Conservation (phyloP, 2,113 vertebrate genomes). For the Nibea albiflora region DNA sequence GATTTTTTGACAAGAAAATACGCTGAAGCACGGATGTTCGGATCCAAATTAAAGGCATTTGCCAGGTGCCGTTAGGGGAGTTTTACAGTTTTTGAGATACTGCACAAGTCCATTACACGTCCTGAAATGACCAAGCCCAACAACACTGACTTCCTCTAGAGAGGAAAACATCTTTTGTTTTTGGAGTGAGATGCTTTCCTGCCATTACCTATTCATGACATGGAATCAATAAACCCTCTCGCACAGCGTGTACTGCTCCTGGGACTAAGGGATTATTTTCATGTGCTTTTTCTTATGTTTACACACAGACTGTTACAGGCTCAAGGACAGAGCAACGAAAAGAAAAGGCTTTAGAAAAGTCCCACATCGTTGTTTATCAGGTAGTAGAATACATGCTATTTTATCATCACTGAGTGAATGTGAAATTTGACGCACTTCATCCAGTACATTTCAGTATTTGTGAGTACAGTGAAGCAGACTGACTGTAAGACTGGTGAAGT, state of each 20-base stretch:
- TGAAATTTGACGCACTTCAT: slow-evolving; percentile 15
- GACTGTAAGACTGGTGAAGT: background rate
- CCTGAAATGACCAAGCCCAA: slow-evolving; percentile 20
- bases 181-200: slow-evolving; percentile 39
- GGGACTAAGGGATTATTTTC: slow-evolving; percentile 60
- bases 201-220: slow-evolving; percentile 66
- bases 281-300: slow-evolving; percentile 54
- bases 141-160: slow-evolving; percentile 6
- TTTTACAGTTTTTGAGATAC: slow-evolving; percentile 19
- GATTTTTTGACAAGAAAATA: slow-evolving; percentile 8
- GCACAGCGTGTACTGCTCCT: slow-evolving; percentile 36
- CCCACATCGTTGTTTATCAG: slow-evolving; percentile 34
- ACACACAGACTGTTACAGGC: slow-evolving; percentile 44
- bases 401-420: slow-evolving; percentile 38
- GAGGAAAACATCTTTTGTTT: slow-evolving; percentile 44
- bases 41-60: slow-evolving; percentile 18
- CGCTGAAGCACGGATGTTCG: background rate
- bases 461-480: slow-evolving; percentile 1
- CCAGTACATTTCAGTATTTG: slow-evolving; percentile 8
- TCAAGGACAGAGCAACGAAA: slow-evolving; percentile 48
- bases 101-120: slow-evolving; percentile 4
- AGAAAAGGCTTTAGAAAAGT: slow-evolving; percentile 25
- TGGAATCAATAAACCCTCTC: slow-evolving; percentile 49
- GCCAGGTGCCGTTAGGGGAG: background rate
- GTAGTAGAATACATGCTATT: slow-evolving; percentile 26